Base-by-base conservation (phyloP, 2,797 vertebrate species). In the Lacerta bilineata region DNA sequence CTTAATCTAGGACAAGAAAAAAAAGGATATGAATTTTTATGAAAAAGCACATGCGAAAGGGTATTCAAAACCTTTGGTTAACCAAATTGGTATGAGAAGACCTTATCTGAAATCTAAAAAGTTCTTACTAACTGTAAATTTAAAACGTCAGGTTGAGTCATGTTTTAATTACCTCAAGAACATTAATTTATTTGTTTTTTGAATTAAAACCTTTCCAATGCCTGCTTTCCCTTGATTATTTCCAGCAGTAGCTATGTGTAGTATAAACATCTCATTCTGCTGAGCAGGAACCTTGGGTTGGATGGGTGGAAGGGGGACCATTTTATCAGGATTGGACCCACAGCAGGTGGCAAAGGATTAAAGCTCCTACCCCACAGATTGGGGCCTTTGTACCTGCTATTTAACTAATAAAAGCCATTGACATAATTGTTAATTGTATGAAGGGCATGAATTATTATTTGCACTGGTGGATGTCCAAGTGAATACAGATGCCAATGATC, bases 41-140 rank as follows among this genome's bases (percentile, higher is more conserved):
- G 27, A 61, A 43, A 79, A 23, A 23, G 61, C 23, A 27, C 41
- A 78, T 2, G 18, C 75, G 41, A 83, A 91, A 88, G 39, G 81
- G 8, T 61, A 88, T 50, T 64, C 81, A 46, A 86, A 87, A 55
- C 29, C 1, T 66, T 10, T 81, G n/a, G 36, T 33, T 72, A 80
- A 29, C 27, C 41, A 79, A 72, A 0, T 10, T 23, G 23, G 8
- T 86, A 11, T 91, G 36, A 86, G 36, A 84, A 91, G n/a, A 64
- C 75, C 69, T 61, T 18, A 33, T 90, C 43, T 84, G 15, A 87
- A 64, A 91, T 27, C 29, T 80, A 9, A 72, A 33, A 85, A 46
- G n/a, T 76, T 74, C 41, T 3, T n/a, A 18, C 25, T 69, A n/a
- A 27, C 25, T 92, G 13, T 23, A 36, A 2, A 27, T 91, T 89